phyloP scores from a whole-genome alignment of 2,113 vertebrate genomes.

The Panurus biarmicus region DNA sequence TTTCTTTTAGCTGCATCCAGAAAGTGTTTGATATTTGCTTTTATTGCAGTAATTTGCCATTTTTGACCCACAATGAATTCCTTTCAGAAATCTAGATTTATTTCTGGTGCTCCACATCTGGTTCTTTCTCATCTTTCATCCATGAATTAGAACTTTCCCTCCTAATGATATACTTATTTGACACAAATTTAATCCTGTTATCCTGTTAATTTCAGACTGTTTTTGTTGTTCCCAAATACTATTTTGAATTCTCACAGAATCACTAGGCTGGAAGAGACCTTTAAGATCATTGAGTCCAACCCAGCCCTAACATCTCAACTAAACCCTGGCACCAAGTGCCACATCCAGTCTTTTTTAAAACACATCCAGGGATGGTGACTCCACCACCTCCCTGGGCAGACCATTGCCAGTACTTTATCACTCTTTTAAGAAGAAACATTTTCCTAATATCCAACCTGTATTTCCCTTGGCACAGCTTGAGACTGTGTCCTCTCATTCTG shows the following conservation, averaged over 20 bases:
- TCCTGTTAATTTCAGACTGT: not conserved
- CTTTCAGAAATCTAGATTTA: not conserved
- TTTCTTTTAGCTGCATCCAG: not conserved
- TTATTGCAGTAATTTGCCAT: not conserved
- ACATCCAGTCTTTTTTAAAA: not conserved
- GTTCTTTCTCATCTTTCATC: not conserved
- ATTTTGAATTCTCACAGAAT: not conserved
- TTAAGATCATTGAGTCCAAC: fast-evolving
- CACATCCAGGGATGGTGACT: not conserved
- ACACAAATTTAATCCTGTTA: not conserved
- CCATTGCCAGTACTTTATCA: not conserved
- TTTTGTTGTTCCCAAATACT: not conserved
- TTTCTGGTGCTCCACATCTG: not conserved
- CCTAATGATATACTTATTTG: not conserved
- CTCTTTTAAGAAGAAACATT: fast-evolving
- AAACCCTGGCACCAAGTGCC: not conserved
- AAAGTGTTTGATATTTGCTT: not conserved
- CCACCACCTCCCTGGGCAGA: not conserved
- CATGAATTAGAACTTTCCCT: not conserved
- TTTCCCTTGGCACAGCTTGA: not conserved
- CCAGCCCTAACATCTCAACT: not conserved
- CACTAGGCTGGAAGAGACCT: not conserved
- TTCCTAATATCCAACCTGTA: no score
- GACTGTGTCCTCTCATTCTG: not conserved
- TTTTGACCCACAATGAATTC: not conserved